Evolutionary conservation across 2,113 vertebrate species (phyloP).

Genomic region (Corynorhinus townsendii): DNA sequence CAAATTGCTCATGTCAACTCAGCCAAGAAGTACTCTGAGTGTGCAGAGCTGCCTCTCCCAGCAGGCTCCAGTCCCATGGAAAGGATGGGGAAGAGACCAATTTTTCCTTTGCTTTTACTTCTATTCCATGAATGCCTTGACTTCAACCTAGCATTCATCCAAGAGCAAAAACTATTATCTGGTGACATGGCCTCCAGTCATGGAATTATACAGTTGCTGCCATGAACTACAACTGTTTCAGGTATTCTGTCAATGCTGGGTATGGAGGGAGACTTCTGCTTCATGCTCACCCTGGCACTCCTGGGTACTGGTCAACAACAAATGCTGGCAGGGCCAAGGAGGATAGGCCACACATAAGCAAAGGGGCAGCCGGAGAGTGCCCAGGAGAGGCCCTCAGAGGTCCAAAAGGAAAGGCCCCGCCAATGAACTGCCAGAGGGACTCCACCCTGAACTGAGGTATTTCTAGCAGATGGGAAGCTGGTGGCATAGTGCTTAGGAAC

Average conservation of each 20-base stretch:
- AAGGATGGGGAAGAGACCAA: not conserved
- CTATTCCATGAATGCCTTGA: conserved; percentile 42
- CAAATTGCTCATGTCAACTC: not conserved
- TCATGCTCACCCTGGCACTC: conserved; percentile 25
- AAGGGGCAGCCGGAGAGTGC: not conserved
- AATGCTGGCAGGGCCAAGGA: not conserved
- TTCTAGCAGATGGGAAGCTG: not conserved
- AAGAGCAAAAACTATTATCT: conserved; percentile 67
- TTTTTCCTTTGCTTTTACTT: not conserved
- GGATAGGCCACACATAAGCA: not conserved
- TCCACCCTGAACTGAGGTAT: rapidly evolving
- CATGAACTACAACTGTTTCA: conserved; percentile 50
- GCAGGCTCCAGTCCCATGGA: not conserved
- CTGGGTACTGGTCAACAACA: conserved; percentile 37
- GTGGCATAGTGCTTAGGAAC: not conserved
- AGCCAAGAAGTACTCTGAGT: not conserved
- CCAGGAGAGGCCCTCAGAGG: not conserved
- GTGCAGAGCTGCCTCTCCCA: not conserved
- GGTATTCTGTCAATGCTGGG: conserved; percentile 48
- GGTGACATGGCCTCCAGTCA: conserved; percentile 51
- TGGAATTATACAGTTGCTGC: conserved; percentile 56
- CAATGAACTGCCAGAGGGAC: not conserved
- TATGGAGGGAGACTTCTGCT: conserved; percentile 54
- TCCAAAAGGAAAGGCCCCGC: not conserved
- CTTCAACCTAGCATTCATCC: conserved; percentile 62